Evolutionary conservation across 2,888 invertebrate genomes (phyloP).

Genomic region (Bembecia ichneumoniformis): DNA sequence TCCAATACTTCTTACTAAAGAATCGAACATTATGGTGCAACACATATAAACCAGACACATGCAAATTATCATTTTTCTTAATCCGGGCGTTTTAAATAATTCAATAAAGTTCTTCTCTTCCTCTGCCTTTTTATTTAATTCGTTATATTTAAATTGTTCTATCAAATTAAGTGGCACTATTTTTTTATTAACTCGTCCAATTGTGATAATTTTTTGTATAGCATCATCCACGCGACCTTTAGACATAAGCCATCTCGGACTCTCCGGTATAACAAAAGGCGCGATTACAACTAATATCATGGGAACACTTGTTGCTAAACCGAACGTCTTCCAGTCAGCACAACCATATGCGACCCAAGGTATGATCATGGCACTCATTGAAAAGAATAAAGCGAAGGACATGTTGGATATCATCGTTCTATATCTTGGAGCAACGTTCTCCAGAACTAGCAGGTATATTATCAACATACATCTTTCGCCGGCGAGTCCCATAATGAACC

Average conservation of each 20-base stretch:
- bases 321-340: constrained; percentile 8
- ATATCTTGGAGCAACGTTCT: constrained; percentile 11
- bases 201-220: constrained; percentile 4
- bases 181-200: constrained; percentile 7
- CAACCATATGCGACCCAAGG: constrained; percentile 10
- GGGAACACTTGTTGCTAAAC: constrained; percentile 7
- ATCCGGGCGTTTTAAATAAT: constrained; percentile 3
- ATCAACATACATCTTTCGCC: constrained; percentile 10
- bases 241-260: constrained; percentile 42
- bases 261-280: constrained; percentile 38
- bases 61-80: constrained; percentile 6
- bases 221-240: constrained; percentile 26
- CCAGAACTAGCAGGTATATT: constrained; percentile 8
- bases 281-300: constrained; percentile 28
- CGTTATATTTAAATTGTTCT: constrained; percentile 3
- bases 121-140: background rate
- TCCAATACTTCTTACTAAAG: constrained; percentile 7
- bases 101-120: constrained; percentile 3
- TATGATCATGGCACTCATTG: constrained; percentile 3
- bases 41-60: constrained; percentile 7
- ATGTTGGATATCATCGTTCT: constrained; percentile 8
- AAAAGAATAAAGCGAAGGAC: constrained; percentile 9
- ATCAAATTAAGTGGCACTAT: constrained; percentile 6
- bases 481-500: constrained; percentile 9
- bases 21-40: constrained; percentile 6